A percentile compares a stretch with the other conserved stretches of the same genome.
Evolutionary conservation across 1,140 invertebrate genomes (phyloP).

Genomic region (Phenacoccus solenopsis): DNA sequence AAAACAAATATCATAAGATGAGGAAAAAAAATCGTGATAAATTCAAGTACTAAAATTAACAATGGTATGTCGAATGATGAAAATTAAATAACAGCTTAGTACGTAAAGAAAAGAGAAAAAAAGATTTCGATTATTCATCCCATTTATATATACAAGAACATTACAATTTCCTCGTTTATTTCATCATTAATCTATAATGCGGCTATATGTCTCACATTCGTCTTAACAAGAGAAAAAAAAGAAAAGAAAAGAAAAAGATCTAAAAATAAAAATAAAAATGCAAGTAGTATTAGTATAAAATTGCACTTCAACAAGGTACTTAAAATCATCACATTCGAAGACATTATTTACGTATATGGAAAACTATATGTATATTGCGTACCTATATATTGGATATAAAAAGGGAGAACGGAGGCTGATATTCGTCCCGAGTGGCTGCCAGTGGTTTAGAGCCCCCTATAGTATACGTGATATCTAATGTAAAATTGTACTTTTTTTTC

Average conservation of each 20-base stretch:
- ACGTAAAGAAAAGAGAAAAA: not conserved
- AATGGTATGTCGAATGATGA: not conserved
- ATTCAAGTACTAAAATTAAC: not conserved
- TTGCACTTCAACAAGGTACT: not conserved
- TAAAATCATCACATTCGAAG: slow-evolving; percentile 3
- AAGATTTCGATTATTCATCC: not conserved
- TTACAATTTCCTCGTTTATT: not conserved
- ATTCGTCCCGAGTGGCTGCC: too few relatives aligned
- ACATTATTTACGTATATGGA: slow-evolving; percentile 8
- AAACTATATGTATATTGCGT: not conserved
- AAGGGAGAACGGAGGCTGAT: too few relatives aligned
- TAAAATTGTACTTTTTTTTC: not conserved
- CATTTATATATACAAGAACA: not conserved
- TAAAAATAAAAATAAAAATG: slow-evolving; percentile 5
- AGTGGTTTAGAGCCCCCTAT: too few relatives aligned
- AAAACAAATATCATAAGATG: not conserved
- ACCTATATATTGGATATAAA: too few relatives aligned
- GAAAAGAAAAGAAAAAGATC: not conserved
- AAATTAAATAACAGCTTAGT: not conserved
- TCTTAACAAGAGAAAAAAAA: not conserved
- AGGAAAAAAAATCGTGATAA: not conserved
- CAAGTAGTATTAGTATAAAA: not conserved
- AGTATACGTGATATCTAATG: too few relatives aligned
- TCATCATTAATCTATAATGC: not conserved
- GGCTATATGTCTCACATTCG: not conserved